Evolutionary conservation across 2,888 invertebrate species (phyloP).

Genomic region (Apodemia zela): DNA sequence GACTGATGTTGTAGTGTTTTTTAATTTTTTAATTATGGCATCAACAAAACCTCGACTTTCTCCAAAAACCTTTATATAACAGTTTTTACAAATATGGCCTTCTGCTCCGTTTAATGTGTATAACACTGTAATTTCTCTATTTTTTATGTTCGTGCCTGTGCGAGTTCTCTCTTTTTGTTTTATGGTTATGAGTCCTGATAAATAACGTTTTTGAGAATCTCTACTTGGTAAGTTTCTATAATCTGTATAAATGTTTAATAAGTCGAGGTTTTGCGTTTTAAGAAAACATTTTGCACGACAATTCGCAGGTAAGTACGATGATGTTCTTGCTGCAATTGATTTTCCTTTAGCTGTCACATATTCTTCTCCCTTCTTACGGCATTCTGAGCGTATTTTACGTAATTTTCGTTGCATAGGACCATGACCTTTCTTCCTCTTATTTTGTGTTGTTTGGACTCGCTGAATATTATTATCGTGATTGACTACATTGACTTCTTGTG

Average conservation of each 20-base stretch:
- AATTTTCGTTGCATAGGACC: slow-evolving; percentile 9
- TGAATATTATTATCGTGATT: slow-evolving; percentile 9
- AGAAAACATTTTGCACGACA: slow-evolving; percentile 7
- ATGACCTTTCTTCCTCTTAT: slow-evolving; percentile 9
- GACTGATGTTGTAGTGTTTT: slow-evolving; percentile 9
- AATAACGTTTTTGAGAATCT: slow-evolving; percentile 7
- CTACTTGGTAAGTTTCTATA: slow-evolving; percentile 9
- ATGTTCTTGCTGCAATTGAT: slow-evolving; percentile 9
- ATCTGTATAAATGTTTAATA: slow-evolving; percentile 9
- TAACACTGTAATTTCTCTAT: slow-evolving; percentile 9
- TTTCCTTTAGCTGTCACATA: slow-evolving; percentile 9
- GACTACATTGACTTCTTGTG: slow-evolving; percentile 9
- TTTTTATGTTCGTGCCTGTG: slow-evolving; percentile 9
- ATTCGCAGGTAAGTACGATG: slow-evolving; percentile 9
- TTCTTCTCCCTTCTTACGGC: slow-evolving; percentile 9
- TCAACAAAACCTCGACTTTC: slow-evolving; percentile 9
- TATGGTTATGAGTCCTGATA: slow-evolving; percentile 9
- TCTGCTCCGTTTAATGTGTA: slow-evolving; percentile 9
- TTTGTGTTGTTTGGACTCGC: slow-evolving; percentile 9
- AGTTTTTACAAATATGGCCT: slow-evolving; percentile 9
- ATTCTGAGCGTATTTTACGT: slow-evolving; percentile 9
- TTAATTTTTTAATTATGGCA: slow-evolving; percentile 9
- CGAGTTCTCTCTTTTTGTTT: slow-evolving; percentile 9
- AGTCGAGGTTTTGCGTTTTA: slow-evolving; percentile 9
- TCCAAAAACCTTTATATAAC: slow-evolving; percentile 7